Evolutionary conservation across 1,140 invertebrate genomes (phyloP).

Genomic region (Portunus trituberculatus): DNA sequence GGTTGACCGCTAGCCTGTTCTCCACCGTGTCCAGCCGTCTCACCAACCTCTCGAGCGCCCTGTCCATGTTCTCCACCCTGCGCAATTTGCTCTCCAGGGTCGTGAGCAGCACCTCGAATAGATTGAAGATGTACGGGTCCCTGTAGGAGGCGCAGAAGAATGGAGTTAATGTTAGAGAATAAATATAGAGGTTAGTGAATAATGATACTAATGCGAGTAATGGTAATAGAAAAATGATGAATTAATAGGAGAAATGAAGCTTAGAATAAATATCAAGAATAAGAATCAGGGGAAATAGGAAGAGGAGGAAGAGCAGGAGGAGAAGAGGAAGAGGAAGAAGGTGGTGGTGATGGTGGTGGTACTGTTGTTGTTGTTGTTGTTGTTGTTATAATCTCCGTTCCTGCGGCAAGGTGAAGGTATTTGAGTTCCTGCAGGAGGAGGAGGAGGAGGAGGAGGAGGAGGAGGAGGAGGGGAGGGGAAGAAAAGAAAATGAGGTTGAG

Average conservation of each 20-base stretch:
- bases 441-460: too few relatives aligned
- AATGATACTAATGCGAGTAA: not conserved
- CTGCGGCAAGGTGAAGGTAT: too few relatives aligned
- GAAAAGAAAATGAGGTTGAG: too few relatives aligned
- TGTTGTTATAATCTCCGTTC: too few relatives aligned
- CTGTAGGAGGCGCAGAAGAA: slow-evolving; percentile 84
- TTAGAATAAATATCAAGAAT: too few relatives aligned
- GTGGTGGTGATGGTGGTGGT: not conserved
- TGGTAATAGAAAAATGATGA: not conserved
- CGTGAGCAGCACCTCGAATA: slow-evolving; percentile 93
- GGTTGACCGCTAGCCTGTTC: slow-evolving; percentile 89
- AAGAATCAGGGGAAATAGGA: too few relatives aligned
- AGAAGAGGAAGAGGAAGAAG: not conserved
- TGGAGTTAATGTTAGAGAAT: not conserved
- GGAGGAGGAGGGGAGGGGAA: too few relatives aligned
- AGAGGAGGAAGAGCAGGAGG: too few relatives aligned
- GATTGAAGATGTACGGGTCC: slow-evolving; percentile 92
- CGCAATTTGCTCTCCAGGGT: slow-evolving; percentile 92
- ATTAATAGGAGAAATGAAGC: too few relatives aligned
- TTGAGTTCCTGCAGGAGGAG: too few relatives aligned
- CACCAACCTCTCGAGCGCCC: slow-evolving; percentile 92
- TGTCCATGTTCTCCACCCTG: slow-evolving; percentile 91
- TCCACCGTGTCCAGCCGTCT: slow-evolving; percentile 89
- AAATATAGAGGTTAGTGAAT: not conserved
- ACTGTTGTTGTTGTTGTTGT: not conserved